Conservation (phyloP, 2,888 invertebrate species). For the Omphaloscelis lunosa region DNA sequence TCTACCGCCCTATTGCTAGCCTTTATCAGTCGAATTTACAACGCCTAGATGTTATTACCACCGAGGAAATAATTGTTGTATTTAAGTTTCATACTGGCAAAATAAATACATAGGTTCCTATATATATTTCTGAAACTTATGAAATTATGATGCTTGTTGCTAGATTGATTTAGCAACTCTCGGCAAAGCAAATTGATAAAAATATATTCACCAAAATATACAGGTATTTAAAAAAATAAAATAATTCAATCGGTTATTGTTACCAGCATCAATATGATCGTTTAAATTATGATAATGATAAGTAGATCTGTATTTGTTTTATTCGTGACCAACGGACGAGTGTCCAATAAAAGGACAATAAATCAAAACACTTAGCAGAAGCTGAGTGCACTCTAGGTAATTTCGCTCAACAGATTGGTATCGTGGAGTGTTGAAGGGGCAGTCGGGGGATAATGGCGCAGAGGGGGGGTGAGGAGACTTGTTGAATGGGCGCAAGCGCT, state of each 20-base stretch:
- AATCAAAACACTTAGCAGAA: constrained; percentile 86
- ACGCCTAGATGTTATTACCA: constrained; percentile 8
- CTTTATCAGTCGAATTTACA: constrained; percentile 78
- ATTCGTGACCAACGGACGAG: constrained; percentile 77
- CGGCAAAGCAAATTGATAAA: background rate
- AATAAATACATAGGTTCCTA: background rate
- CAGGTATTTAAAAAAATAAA: background rate
- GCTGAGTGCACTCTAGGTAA: constrained; percentile 84
- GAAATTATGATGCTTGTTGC: too few relatives aligned
- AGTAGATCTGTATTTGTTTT: constrained; percentile 40
- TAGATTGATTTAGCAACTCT: background rate
- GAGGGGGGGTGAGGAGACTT: constrained; percentile 66
- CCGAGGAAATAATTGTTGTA: background rate
- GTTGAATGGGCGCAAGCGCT: constrained; percentile 82
- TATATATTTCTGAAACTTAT: background rate
- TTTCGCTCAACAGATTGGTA: constrained; percentile 79
- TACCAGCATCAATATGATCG: background rate
- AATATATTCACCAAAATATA: background rate
- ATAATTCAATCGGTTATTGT: background rate
- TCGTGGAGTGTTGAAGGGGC: constrained; percentile 73
- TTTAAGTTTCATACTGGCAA: background rate
- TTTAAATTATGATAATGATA: constrained; percentile 12
- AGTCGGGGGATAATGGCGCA: constrained; percentile 67
- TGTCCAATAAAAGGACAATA: constrained; percentile 87
- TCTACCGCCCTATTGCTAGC: constrained; percentile 77